Conservation (phyloP, 2,888 invertebrate species). For the Ormyrus thymus region DNA sequence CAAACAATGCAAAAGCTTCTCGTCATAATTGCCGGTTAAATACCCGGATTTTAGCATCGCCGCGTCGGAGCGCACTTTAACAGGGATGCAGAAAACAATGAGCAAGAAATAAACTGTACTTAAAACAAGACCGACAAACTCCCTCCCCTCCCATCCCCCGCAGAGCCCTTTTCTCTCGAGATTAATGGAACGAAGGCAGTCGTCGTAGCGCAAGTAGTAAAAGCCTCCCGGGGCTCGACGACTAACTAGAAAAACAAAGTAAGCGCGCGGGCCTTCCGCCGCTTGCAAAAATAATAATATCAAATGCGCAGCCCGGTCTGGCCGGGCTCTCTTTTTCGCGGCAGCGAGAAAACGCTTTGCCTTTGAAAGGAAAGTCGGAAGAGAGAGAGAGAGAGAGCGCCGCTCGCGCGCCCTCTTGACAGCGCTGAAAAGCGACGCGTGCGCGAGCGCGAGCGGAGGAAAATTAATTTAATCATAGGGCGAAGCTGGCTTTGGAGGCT, state of each 20-base stretch:
- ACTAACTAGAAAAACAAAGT: conserved; percentile 26
- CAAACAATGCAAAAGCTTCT: conserved; percentile 39
- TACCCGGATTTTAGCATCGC: conserved; percentile 25
- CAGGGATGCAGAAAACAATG: conserved; percentile 15
- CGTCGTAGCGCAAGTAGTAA: not conserved
- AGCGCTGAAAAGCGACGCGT: conserved; percentile 19
- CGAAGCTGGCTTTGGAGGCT: conserved; percentile 5
- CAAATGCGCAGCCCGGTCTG: conserved; percentile 26
- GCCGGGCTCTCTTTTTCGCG: not conserved
- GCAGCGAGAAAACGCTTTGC: not conserved
- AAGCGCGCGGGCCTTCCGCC: conserved; percentile 9
- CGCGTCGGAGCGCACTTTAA: not conserved
- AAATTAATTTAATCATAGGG: conserved; percentile 52
- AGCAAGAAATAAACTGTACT: conserved; percentile 37
- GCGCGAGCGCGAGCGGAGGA: conserved; percentile 1
- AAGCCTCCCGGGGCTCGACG: not conserved
- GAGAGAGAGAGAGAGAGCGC: not conserved
- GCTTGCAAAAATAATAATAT: conserved; percentile 52
- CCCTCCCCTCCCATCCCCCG: not conserved
- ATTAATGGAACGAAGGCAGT: conserved; percentile 53
- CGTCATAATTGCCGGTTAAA: conserved; percentile 49
- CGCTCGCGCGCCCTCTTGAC: conserved; percentile 10
- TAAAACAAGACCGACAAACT: conserved; percentile 23
- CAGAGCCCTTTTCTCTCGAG: not conserved
- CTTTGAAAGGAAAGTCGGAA: conserved; percentile 26